Conservation (phyloP, 1,140 invertebrate genomes). For the Lerema accius region DNA sequence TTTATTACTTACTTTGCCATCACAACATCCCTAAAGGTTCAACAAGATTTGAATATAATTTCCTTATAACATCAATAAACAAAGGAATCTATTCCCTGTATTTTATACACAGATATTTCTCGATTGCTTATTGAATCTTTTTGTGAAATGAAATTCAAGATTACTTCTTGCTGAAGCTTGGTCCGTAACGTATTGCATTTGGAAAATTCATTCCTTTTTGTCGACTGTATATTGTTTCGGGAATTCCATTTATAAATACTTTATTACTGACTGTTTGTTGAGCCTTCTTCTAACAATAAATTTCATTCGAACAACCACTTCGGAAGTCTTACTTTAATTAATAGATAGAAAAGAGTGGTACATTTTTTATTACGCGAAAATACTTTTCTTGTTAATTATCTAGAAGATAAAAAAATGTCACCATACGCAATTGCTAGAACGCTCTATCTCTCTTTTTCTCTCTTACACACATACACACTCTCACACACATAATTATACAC, state of each 20-base stretch:
- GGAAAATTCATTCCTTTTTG: conserved; percentile 2
- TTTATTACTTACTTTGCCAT: too few relatives aligned
- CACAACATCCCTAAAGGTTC: too few relatives aligned
- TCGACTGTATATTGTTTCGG: neutral
- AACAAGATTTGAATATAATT: neutral
- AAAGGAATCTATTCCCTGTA: neutral
- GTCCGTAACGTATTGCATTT: conserved; percentile 8
- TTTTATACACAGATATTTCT: conserved; percentile 2
- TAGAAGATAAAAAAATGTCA: too few relatives aligned
- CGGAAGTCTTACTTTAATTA: neutral
- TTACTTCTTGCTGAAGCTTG: neutral
- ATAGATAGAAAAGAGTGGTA: neutral
- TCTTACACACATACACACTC: too few relatives aligned
- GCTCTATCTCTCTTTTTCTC: too few relatives aligned
- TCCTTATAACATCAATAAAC: neutral
- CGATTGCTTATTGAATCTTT: conserved; percentile 7
- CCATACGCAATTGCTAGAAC: too few relatives aligned
- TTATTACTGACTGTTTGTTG: neutral
- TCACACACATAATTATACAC: too few relatives aligned
- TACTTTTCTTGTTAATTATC: too few relatives aligned
- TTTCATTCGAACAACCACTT: neutral
- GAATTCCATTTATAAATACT: neutral
- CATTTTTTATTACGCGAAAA: neutral
- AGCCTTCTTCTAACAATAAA: neutral
- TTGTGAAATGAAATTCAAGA: conserved; percentile 11